Evolutionary conservation across 2,888 invertebrate species (phyloP), one percentile per base, ranked within the genome.

Genomic region (Hemicrepidius hirtus): DNA sequence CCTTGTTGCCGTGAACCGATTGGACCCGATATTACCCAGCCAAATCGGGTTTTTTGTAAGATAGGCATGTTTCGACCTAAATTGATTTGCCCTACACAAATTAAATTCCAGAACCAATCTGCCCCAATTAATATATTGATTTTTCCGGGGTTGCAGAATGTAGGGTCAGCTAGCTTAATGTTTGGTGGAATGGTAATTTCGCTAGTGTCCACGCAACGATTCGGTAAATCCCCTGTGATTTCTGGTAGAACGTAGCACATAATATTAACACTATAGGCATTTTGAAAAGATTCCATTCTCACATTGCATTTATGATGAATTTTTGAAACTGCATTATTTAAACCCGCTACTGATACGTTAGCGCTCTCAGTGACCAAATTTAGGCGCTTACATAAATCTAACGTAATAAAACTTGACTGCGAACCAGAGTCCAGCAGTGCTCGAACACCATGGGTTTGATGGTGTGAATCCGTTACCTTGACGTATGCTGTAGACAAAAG

Each of bases 91-190:
- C 71, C 71, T 28, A 21, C n/a, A 20, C 41, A 37, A 3, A 71
- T 10, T 0, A 71, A 21, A 3, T 41, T 4, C 49, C 46, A 71
- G 20, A 71, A 71, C 3, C 32, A 7, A 35, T 66, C 73, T 28
- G 71, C 68, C 32, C 79, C 79, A 6, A 78, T 65, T 10, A 80
- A 65, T 2, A 78, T 9, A 35, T 79, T 78, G 2, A 79, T 68
- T 3, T 55, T 37, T 1, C 68, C 64, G 0, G 78, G 73, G n/a
- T 67, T 37, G 16, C 59, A 28, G 35, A 70, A 75, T 10, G 28
- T 32, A 1, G 76, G 74, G 37, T 79, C 80, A 13, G 80, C 76
- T 20, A 80, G 69, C n/a, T 50, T 35, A 3, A 79, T 69, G 18
- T 73, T 49, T 0, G 41, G 35, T 0, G 80, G 79, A 41, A 79